Conservation (phyloP, 1,140 invertebrate genomes). For the Ptiloglossa arizonensis region DNA sequence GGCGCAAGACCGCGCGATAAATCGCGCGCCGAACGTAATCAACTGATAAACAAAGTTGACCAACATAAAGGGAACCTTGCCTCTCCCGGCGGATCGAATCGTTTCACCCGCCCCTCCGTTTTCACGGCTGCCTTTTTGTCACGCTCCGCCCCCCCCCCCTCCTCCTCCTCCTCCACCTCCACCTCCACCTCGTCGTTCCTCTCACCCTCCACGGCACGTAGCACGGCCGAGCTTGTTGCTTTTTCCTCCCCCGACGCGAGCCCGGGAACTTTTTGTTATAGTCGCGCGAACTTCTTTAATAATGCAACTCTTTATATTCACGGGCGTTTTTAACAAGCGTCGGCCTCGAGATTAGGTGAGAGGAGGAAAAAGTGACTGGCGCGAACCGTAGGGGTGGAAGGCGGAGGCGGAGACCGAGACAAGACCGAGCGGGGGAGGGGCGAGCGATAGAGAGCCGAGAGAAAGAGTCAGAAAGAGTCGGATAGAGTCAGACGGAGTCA, state of each 20-base stretch:
- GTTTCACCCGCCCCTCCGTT: constrained; percentile 55
- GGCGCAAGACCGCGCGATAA: too few species aligned
- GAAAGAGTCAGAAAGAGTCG: too few species aligned
- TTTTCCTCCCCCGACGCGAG: constrained; percentile 66
- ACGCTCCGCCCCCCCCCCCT: constrained; percentile 33
- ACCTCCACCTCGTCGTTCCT: constrained; percentile 23
- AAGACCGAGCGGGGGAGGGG: too few species aligned
- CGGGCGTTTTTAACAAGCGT: constrained; percentile 80
- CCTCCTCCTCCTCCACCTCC: constrained; percentile 33
- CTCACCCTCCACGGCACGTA: constrained; percentile 52
- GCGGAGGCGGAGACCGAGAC: constrained; percentile 11
- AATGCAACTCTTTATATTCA: constrained; percentile 83
- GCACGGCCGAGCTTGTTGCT: constrained; percentile 67
- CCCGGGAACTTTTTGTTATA: constrained; percentile 79
- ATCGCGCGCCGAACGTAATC: background rate
- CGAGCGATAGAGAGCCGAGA: constrained; percentile 14
- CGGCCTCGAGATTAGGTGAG: constrained; percentile 78
- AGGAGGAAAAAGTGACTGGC: constrained; percentile 42
- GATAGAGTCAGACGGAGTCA: too few species aligned
- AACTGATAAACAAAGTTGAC: constrained; percentile 43
- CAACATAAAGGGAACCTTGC: constrained; percentile 21
- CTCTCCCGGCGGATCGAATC: constrained; percentile 46
- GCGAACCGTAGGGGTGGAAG: background rate
- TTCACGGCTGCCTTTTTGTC: constrained; percentile 62
- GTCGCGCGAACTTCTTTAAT: constrained; percentile 81